These are phyloP conservation scores for Coenonympha arcania DNA, from an alignment of 2,888 invertebrate genomes.

Conservation along the genomic window DNA sequence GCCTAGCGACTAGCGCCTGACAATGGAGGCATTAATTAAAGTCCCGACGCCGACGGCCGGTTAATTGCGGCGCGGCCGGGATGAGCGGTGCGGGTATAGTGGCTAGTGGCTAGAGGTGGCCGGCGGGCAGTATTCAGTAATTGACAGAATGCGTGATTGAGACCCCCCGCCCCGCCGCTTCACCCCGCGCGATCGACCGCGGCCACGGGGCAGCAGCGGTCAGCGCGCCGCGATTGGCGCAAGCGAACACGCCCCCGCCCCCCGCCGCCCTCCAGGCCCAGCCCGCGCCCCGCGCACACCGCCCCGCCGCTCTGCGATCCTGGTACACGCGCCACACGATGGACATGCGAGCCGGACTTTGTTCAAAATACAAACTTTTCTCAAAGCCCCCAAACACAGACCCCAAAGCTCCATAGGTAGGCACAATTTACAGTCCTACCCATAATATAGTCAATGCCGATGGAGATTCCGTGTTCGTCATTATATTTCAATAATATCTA, in stretches of 20 bases:
- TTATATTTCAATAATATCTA: too few species aligned
- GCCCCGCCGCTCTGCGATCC: constrained; percentile 9
- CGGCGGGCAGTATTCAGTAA: neutral
- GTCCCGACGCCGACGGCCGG: neutral
- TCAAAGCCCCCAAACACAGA: too few species aligned
- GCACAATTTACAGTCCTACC: too few species aligned
- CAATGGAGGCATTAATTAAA: neutral
- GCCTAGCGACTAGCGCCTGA: neutral
- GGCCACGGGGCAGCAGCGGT: neutral
- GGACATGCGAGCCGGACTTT: too few species aligned
- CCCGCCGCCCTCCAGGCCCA: constrained; percentile 18
- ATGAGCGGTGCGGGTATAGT: too few species aligned
- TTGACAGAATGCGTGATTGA: neutral
- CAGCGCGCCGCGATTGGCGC: constrained; percentile 1
- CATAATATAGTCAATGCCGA: too few species aligned
- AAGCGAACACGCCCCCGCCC: neutral
- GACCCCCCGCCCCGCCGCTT: neutral
- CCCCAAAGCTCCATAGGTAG: too few species aligned
- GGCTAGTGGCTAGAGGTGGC: too few species aligned
- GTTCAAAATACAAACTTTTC: too few species aligned
- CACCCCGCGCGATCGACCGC: neutral
- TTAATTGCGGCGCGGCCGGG: neutral
- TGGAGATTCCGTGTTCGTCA: too few species aligned
- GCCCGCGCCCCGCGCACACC: constrained; percentile 15
- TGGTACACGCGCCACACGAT: neutral